Conservation (phyloP, 2,888 invertebrate genomes). For the Galerucella calmariensis region DNA sequence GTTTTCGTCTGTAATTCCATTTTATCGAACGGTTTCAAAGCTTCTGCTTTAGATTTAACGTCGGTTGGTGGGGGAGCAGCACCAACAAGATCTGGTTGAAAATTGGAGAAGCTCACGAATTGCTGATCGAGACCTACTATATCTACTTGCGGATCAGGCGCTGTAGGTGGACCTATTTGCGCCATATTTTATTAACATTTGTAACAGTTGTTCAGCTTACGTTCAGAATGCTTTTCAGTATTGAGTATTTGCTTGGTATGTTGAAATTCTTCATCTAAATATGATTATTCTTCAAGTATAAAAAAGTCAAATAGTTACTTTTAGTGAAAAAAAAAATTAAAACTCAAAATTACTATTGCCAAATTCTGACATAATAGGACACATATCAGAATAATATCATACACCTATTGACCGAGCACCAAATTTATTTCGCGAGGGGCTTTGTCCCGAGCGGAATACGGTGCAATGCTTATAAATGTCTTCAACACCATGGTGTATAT, state of each 20-base stretch:
- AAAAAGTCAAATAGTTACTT: no score
- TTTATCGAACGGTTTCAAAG: slow-evolving; percentile 83
- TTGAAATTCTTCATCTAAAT: background rate
- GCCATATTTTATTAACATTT: background rate
- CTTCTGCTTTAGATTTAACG: slow-evolving; percentile 68
- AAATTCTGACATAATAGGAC: no score
- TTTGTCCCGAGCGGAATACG: no score
- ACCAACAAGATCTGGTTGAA: background rate
- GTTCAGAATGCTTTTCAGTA: background rate
- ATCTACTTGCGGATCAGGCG: background rate
- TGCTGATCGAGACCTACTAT: slow-evolving; percentile 69
- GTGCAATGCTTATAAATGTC: no score
- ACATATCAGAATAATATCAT: no score
- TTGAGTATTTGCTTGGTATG: no score
- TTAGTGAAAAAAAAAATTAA: no score
- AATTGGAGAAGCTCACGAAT: slow-evolving; percentile 82
- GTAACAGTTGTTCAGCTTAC: background rate
- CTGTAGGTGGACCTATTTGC: background rate
- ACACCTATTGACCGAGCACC: no score
- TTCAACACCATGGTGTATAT: no score
- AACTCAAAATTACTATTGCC: no score
- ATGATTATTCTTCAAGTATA: background rate
- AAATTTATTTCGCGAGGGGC: no score
- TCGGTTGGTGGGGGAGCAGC: background rate
- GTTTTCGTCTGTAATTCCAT: slow-evolving; percentile 65